Evolutionary conservation across 2,797 vertebrate species (phyloP).

Genomic region (Xiphorhynchus erythropygius): DNA sequence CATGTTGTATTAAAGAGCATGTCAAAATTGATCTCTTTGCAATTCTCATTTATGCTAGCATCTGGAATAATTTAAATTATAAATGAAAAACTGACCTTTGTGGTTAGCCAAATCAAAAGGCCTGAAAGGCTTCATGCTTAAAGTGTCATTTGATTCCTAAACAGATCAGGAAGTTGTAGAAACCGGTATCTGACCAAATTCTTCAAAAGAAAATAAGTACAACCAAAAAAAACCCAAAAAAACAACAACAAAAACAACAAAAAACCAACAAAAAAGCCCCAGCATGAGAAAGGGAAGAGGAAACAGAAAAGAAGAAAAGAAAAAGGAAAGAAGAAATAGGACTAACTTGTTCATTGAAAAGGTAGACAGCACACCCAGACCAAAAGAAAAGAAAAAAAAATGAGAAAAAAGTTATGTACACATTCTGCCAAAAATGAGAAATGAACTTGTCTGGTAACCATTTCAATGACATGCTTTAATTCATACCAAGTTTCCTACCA

Average conservation of each 20-base stretch:
- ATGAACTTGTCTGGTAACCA: background rate
- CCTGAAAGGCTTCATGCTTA: background rate
- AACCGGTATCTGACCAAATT: background rate
- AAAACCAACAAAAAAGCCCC: no score
- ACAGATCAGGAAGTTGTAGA: constrained; percentile 7
- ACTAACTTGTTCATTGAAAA: background rate
- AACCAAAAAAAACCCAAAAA: background rate
- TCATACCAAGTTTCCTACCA: background rate
- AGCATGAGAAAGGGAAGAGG: background rate
- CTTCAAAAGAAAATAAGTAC: background rate
- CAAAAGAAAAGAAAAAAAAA: background rate
- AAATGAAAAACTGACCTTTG: constrained; percentile 32
- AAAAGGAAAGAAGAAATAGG: accelerated
- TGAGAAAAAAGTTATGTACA: background rate
- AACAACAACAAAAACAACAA: background rate
- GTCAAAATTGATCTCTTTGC: background rate
- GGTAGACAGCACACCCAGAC: background rate
- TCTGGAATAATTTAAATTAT: constrained; percentile 48
- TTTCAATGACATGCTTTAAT: background rate
- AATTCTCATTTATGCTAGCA: constrained; percentile 16
- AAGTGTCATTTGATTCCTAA: constrained; percentile 12
- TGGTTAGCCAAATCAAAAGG: constrained; percentile 32
- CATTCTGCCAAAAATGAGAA: background rate
- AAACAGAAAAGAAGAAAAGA: background rate
- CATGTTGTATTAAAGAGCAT: background rate